phyloP scores from a whole-genome alignment of 64 coral and sea anemone genomes.

The Montipora sp. region DNA sequence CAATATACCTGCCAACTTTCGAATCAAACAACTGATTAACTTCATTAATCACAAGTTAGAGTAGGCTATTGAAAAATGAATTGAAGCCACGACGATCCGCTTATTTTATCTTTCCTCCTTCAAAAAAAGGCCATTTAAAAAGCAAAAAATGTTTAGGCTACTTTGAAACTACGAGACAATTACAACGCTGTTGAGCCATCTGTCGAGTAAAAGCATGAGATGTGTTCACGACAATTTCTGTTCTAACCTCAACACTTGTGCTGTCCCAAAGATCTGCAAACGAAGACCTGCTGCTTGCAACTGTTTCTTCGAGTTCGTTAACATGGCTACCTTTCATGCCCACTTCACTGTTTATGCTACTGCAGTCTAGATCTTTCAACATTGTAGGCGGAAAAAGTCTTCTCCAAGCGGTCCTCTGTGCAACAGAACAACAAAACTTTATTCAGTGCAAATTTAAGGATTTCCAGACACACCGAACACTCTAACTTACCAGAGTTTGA shows the following conservation, averaged over 20 bases:
- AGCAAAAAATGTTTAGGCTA: too few relatives aligned
- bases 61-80: too few relatives aligned
- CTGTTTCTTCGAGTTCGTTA: constrained; percentile 62
- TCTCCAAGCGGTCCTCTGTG: constrained; percentile 7
- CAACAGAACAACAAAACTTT: background rate
- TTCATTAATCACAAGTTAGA: too few relatives aligned
- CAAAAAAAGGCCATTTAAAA: too few relatives aligned
- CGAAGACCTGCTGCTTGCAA: constrained; percentile 49
- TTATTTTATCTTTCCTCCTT: too few relatives aligned
- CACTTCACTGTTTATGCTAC: background rate
- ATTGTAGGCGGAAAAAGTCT: constrained; percentile 24
- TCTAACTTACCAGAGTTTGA: constrained; percentile 23
- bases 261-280: constrained; percentile 68
- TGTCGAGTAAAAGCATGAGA: too few relatives aligned
- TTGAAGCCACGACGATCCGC: too few relatives aligned
- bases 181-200: too few relatives aligned
- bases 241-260: constrained; percentile 42
- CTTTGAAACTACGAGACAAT: too few relatives aligned
- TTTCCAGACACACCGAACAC: background rate
- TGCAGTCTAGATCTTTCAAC: background rate
- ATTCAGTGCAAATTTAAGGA: background rate
- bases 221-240: background rate
- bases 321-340: background rate
- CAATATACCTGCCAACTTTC: too few relatives aligned
- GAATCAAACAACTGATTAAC: too few relatives aligned